phyloP scores from a whole-genome alignment of 1,140 invertebrate species.

The Vanessa tameamea region DNA sequence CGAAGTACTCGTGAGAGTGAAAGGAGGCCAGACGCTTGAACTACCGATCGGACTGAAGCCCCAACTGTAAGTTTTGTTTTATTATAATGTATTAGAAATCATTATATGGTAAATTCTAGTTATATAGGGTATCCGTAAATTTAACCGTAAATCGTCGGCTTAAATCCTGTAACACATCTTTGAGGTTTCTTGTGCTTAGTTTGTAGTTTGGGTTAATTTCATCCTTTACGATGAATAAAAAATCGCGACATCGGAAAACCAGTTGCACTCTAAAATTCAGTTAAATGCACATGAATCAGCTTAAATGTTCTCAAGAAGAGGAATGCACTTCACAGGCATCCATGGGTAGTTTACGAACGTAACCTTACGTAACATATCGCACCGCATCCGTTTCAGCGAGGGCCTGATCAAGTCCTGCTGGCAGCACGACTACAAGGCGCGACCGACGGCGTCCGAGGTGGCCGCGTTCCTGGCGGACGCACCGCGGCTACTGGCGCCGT shows the following conservation, averaged over 20 bases:
- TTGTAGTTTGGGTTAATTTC: too few species aligned
- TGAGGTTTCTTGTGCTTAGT: too few species aligned
- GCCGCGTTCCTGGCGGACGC: conserved; percentile 89
- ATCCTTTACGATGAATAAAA: background rate
- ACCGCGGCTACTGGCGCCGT: conserved; percentile 88
- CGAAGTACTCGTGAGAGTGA: conserved; percentile 91
- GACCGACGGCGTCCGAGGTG: conserved; percentile 88
- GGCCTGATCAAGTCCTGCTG: conserved; percentile 89
- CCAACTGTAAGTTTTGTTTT: conserved; percentile 85
- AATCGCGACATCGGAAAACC: background rate
- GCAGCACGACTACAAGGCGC: conserved; percentile 84
- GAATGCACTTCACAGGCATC: too few species aligned
- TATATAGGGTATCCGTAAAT: background rate
- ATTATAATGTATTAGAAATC: background rate
- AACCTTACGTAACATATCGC: too few species aligned
- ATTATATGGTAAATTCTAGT: background rate
- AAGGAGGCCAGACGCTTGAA: conserved; percentile 85
- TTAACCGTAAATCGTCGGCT: too few species aligned
- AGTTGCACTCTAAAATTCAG: too few species aligned
- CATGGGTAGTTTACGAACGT: too few species aligned
- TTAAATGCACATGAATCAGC: too few species aligned
- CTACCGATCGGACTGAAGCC: conserved; percentile 88
- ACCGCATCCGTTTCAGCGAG: conserved; percentile 78
- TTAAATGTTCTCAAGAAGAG: too few species aligned
- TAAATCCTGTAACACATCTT: too few species aligned